phyloP scores from a whole-genome alignment of 2,888 invertebrate genomes.

The Meta bourneti region DNA sequence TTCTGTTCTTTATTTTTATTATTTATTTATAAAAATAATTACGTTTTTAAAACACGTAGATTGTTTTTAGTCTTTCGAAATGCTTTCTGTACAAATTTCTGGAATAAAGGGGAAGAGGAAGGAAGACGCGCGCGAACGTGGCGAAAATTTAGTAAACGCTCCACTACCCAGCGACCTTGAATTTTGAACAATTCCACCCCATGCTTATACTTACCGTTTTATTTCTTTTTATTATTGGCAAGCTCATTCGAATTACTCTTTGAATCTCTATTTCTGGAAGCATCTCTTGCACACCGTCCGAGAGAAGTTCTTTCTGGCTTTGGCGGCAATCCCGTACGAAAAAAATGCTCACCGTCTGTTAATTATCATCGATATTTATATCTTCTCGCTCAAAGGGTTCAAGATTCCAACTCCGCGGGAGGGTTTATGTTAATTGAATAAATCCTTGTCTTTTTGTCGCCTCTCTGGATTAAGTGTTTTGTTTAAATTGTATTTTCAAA shows the following conservation, averaged over 20 bases:
- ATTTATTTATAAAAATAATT: no score
- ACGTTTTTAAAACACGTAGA: no score
- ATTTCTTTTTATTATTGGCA: constrained; percentile 46
- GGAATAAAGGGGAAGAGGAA: not conserved
- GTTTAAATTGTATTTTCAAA: not conserved
- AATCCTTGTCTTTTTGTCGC: not conserved
- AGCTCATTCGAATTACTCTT: constrained; percentile 33
- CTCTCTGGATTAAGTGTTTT: not conserved
- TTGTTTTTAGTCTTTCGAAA: no score
- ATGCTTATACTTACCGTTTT: constrained; percentile 25
- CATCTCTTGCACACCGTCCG: not conserved
- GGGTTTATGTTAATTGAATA: not conserved
- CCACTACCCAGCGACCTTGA: constrained; percentile 23
- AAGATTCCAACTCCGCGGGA: constrained; percentile 16
- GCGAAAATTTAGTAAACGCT: not conserved
- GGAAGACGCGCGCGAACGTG: no score
- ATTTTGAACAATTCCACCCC: not conserved
- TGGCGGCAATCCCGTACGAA: constrained; percentile 44
- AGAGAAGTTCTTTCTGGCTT: not conserved
- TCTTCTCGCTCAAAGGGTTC: constrained; percentile 16
- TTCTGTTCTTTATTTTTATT: no score
- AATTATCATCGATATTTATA: constrained; percentile 57
- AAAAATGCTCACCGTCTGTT: not conserved
- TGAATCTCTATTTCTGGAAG: constrained; percentile 20
- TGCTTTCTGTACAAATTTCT: no score